Percentiles rank a stretch among this genome's conserved stretches.
phyloP scores from a whole-genome alignment of 2,113 vertebrate genomes.

The Cettia cetti region DNA sequence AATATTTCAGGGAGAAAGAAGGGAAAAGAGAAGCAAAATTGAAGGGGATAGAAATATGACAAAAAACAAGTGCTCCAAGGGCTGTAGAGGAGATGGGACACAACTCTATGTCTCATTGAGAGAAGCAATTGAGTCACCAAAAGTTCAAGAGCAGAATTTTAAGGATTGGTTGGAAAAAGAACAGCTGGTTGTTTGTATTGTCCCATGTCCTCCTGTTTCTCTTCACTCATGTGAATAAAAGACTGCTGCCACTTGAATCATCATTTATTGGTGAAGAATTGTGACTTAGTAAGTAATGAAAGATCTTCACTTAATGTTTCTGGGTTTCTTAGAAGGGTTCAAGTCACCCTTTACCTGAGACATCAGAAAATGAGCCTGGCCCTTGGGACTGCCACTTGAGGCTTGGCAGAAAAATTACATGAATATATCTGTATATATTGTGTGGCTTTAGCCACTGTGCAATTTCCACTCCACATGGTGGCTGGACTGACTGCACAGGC shows the following conservation, averaged over 20 bases:
- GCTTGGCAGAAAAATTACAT: neutral
- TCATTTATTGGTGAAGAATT: neutral
- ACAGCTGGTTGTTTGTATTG: neutral
- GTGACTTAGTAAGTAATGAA: neutral
- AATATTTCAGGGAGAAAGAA: neutral
- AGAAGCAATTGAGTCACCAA: neutral
- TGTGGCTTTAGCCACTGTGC: neutral
- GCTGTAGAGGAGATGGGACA: accelerated
- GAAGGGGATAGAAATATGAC: neutral
- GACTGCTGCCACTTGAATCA: neutral
- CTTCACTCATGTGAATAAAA: neutral
- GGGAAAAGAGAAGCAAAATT: neutral
- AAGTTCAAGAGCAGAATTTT: neutral
- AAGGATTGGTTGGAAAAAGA: neutral
- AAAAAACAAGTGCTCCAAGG: accelerated
- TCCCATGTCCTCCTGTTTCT: neutral
- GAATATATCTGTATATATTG: neutral
- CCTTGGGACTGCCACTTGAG: neutral
- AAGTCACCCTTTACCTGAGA: neutral
- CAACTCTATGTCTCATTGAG: neutral
- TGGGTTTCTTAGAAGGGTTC: neutral
- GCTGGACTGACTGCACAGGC: neutral
- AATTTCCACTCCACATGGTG: neutral
- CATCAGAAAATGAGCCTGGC: neutral
- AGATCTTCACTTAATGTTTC: neutral